These are phyloP conservation scores for Brachypteracias leptosomus DNA, from an alignment of 2,113 vertebrate species.

Conservation along the genomic window DNA sequence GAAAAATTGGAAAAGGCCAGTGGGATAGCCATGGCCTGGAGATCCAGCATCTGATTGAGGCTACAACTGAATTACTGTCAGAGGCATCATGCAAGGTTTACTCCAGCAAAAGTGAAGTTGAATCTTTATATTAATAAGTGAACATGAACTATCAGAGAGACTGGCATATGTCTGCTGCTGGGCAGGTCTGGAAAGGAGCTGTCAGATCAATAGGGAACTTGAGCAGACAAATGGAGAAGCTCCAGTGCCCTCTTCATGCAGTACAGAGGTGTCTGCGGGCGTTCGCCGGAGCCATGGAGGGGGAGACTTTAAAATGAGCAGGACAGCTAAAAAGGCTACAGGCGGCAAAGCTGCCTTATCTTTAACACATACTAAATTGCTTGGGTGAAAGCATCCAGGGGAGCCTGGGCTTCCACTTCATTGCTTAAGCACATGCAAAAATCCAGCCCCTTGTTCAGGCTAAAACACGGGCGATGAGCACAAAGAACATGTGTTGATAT, in stretches of 20 bases:
- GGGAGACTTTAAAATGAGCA: neutral
- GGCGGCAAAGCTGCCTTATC: neutral
- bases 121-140: constrained; percentile 62
- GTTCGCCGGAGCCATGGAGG: neutral
- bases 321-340: neutral
- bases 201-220: neutral
- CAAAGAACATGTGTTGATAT: fast-evolving
- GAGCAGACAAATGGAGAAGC: neutral
- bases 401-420: neutral
- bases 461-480: fast-evolving
- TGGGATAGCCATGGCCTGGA: constrained; percentile 36
- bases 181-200: neutral
- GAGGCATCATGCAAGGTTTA: constrained; percentile 40
- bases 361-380: fast-evolving
- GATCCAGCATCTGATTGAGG: constrained; percentile 55
- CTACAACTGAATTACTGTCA: constrained; percentile 57
- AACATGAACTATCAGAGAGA: constrained; percentile 49
- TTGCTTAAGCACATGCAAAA: neutral
- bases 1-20: constrained; percentile 73
- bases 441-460: neutral
- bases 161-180: constrained; percentile 39
- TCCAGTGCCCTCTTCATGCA: neutral
- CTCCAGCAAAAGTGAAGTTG: neutral
- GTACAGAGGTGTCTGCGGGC: neutral
- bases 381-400: neutral